Evolutionary conservation across 2,797 vertebrate genomes (phyloP), one percentile per base, ranked within the genome.

Genomic region (Nasua narica): DNA sequence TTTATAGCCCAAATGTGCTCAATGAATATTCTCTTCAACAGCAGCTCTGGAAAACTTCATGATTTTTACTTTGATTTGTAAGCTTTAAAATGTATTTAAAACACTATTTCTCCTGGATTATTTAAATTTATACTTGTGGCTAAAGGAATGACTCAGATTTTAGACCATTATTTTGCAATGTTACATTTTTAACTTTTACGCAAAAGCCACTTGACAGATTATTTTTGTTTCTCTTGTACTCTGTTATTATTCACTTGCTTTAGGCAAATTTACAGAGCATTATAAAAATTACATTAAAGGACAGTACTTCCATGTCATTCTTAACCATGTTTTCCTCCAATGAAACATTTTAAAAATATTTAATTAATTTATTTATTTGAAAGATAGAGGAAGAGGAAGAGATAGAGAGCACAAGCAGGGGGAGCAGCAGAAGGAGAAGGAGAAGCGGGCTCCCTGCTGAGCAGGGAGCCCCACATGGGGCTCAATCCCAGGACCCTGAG

Each of bases 61-160:
- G n/a, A 50, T 13, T 18, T 60, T 21, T 74, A 4, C 16, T 92
- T 62, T 69, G 27, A 52, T 65, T 56, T 91, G 3, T 76, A 70
- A 83, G n/a, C 29, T 95, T 83, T 89, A 72, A 78, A 95, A 93
- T 56, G 2, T 29, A 76, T 83, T 81, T 62, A 15, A 96, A 86
- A 82, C 5, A 87, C 3, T 11, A 1, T 67, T 86, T 94, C 21
- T 95, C 50, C 46, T 54, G 29, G 25, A 32, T 76, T 87, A 58
- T 87, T 96, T 74, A 69, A 85, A 54, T 5, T 65, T 40, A 58
- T 25, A 58, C 15, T 70, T 87, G 15, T 79, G 40, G 40, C 14
- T 69, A 76, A 72, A 93, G 23, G 37, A 92, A 69, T 60, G 15
- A 69, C 9, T 94, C 50, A 52, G 3, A 85, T 83, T 76, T 85